Evolutionary conservation across 2,888 invertebrate genomes (phyloP), one percentile per base, ranked within the genome.

Genomic region (Kuschelorhynchus macadamiae): DNA sequence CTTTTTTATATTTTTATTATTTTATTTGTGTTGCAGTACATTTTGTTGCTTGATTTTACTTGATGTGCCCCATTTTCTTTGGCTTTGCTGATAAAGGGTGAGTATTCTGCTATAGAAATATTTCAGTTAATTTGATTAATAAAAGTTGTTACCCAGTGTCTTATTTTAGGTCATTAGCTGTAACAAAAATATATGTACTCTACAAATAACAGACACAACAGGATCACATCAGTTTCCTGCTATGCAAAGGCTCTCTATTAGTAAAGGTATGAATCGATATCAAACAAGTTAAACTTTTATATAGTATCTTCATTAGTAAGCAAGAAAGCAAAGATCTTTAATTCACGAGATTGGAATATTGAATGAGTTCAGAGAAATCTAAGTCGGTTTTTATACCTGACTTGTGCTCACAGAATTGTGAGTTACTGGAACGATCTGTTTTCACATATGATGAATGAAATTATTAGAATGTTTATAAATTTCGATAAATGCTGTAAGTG

Each of bases 141-240:
- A n/a, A n/a, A n/a, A n/a, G n/a, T n/a, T n/a, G n/a, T n/a, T n/a
- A n/a, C n/a, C n/a, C n/a, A n/a, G n/a, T 14, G 44, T 30, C 16
- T 14, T 5, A 39, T 76, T 81, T 46, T 85, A 96, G 96, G 97
- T 97, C 77, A 97, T 97, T 83, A 96, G 95, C 85, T 97, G 98
- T 87, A 99, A 98, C 87, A 98, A 99, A 87, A 98, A 98, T 85
- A 98, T 99, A 85, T 99, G 98, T 86, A 98, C 99, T 56, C 89
- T 99, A 77, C 98, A 99, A 91, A 98, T 99, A 82, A 99, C 99
- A 69, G 99, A 99, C 85, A 98, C 97, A 72, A 98, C 99, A 75
- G 98, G 99, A 75, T 97, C 97, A 72, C 99, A 99, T 86, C 99
- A 99, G 87, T 99, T 99, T 86, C 99, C 99, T 71, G 99, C 99